Evolutionary conservation across 2,113 vertebrate genomes (phyloP).

Genomic region (Symphodus melops): DNA sequence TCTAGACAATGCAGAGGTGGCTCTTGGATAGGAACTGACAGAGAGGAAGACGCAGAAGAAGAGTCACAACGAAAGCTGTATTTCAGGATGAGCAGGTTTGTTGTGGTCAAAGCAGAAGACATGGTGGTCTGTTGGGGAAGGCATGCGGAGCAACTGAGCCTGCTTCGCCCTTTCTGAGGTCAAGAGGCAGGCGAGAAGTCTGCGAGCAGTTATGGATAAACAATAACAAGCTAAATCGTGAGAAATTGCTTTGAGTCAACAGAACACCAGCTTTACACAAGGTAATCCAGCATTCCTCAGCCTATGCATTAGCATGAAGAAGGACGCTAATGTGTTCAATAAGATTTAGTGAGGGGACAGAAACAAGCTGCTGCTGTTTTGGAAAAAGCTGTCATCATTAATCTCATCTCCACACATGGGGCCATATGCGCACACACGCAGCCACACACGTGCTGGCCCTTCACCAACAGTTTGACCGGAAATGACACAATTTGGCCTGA

Average conservation of each 20-base stretch:
- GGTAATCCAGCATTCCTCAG: slow-evolving; percentile 17
- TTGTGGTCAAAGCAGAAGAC: slow-evolving; percentile 16
- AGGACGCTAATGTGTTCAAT: slow-evolving; percentile 38
- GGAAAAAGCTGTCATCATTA: slow-evolving; percentile 51
- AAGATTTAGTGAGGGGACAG: slow-evolving; percentile 19
- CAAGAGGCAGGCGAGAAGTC: slow-evolving; percentile 46
- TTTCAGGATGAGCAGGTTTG: slow-evolving; percentile 39
- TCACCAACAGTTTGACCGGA: slow-evolving; percentile 29
- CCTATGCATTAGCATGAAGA: slow-evolving; percentile 6
- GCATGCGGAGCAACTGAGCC: slow-evolving; percentile 34
- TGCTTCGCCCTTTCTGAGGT: slow-evolving; percentile 35
- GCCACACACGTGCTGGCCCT: neutral
- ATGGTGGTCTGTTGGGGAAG: slow-evolving; percentile 12
- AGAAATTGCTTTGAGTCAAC: slow-evolving; percentile 52
- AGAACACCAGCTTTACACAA: slow-evolving; percentile 32
- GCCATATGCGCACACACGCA: slow-evolving; percentile 8
- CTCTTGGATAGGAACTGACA: slow-evolving; percentile 16
- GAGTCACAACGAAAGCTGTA: slow-evolving; percentile 25
- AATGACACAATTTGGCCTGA: slow-evolving; percentile 14
- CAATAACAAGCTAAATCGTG: slow-evolving; percentile 33
- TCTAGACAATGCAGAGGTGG: neutral
- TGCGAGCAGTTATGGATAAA: slow-evolving; percentile 42
- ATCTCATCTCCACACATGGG: slow-evolving; percentile 31
- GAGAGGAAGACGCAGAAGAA: neutral
- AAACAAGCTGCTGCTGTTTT: slow-evolving; percentile 44